Percentiles rank a stretch among this genome's conserved stretches.
Evolutionary conservation across 2,797 vertebrate species (phyloP).

Genomic region (Lithobates sylvaticus): DNA sequence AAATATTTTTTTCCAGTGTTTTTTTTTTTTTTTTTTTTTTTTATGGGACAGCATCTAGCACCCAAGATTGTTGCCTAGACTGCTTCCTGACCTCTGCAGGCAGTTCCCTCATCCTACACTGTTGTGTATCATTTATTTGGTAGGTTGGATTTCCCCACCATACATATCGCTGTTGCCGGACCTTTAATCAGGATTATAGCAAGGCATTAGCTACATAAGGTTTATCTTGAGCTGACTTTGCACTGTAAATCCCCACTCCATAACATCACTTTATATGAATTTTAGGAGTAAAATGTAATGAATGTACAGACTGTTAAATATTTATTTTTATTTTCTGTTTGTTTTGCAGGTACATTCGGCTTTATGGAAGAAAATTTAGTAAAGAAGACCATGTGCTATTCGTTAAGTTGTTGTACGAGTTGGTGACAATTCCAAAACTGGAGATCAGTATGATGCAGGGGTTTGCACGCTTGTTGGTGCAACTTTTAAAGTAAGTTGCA

Average conservation of each 20-base stretch:
- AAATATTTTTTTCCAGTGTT: too few species aligned
- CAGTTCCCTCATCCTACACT: too few species aligned
- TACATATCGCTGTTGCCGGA: conserved; percentile 16
- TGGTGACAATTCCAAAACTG: conserved; percentile 92
- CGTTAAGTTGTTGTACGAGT: conserved; percentile 93
- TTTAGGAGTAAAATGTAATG: neutral
- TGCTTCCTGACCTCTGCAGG: too few species aligned
- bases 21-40: too few species aligned
- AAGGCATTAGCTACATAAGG: conserved; percentile 31
- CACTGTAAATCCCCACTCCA: conserved; percentile 10
- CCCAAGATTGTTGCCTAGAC: too few species aligned
- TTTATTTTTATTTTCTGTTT: neutral
- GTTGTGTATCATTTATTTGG: neutral
- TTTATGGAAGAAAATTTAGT: conserved; percentile 97
- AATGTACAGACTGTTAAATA: neutral
- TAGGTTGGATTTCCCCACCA: neutral
- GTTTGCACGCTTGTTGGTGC: conserved; percentile 94
- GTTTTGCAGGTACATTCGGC: conserved; percentile 89
- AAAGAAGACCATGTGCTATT: conserved; percentile 98
- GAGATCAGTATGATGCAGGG: conserved; percentile 99
- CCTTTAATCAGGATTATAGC: conserved; percentile 45
- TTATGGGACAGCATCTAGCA: too few species aligned
- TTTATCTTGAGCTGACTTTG: conserved; percentile 43
- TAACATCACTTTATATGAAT: neutral
- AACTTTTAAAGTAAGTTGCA: conserved; percentile 91